phyloP scores from a whole-genome alignment of 2,888 invertebrate species.

The Neocrepidodera transversa region DNA sequence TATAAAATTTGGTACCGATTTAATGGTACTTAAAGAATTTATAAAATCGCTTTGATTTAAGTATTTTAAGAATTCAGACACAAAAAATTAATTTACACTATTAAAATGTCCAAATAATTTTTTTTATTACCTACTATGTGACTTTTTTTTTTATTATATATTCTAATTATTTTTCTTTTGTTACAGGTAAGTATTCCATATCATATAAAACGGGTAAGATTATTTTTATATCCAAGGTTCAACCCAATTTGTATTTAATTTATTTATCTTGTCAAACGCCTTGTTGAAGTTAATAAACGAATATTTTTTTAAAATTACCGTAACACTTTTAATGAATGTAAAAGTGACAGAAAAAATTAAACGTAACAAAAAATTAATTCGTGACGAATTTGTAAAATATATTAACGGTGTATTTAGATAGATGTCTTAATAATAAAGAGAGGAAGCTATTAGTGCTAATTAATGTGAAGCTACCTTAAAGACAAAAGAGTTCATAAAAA shows the following conservation, averaged over 20 bases:
- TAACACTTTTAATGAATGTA: neutral
- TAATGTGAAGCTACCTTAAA: constrained; percentile 25
- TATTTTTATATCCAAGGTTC: neutral
- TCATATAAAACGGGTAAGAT: neutral
- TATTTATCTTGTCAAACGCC: neutral
- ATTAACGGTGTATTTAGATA: constrained; percentile 8
- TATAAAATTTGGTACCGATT: neutral
- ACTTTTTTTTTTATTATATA: neutral
- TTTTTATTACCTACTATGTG: neutral
- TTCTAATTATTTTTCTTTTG: constrained; percentile 6
- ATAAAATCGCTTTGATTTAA: neutral
- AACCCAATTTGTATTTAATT: neutral
- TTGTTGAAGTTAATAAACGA: no score
- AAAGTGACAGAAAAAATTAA: neutral
- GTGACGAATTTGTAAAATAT: neutral
- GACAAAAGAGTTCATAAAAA: constrained; percentile 22
- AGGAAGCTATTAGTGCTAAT: constrained; percentile 27
- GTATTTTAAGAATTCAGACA: neutral
- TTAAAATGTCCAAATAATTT: neutral
- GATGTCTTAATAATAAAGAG: constrained; percentile 7
- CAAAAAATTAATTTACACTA: neutral
- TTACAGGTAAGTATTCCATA: constrained; percentile 24
- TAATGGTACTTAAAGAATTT: neutral
- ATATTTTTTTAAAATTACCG: neutral
- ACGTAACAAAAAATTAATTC: no score